These are phyloP conservation scores for Melipona beecheii DNA, from an alignment of 2,888 invertebrate species.

Conservation along the genomic window DNA sequence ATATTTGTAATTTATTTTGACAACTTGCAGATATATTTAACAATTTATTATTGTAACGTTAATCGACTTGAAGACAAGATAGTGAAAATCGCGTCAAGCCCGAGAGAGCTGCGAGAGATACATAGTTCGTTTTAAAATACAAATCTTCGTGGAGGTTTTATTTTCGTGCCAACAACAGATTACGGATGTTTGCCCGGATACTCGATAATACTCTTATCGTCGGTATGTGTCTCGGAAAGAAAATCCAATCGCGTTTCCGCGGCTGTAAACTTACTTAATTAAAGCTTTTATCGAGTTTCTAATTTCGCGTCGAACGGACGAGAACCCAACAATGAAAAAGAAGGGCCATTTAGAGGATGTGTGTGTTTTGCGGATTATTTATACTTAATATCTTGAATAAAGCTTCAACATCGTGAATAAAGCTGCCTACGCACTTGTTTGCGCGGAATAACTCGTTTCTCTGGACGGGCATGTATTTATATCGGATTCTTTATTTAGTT, in stretches of 20 bases:
- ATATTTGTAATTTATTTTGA: too few species aligned
- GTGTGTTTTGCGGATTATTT: neutral
- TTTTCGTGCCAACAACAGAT: neutral
- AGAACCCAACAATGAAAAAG: neutral
- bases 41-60: neutral
- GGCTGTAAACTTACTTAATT: constrained; percentile 22
- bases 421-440: neutral
- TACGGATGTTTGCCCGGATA: neutral
- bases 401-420: neutral
- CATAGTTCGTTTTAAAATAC: neutral
- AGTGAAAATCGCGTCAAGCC: neutral
- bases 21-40: neutral
- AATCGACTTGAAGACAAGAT: neutral
- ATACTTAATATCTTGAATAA: neutral
- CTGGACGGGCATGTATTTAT: neutral
- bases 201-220: neutral
- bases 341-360: too few species aligned
- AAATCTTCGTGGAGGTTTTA: neutral
- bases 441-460: neutral
- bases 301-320: neutral
- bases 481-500: neutral
- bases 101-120: neutral
- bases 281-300: constrained; percentile 28
- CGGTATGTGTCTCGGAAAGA: neutral
- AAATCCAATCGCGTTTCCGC: constrained; percentile 1